Percentiles rank a stretch among this genome's conserved stretches.
phyloP scores from a whole-genome alignment of 2,113 vertebrate species.

The Todiramphus chloris region DNA sequence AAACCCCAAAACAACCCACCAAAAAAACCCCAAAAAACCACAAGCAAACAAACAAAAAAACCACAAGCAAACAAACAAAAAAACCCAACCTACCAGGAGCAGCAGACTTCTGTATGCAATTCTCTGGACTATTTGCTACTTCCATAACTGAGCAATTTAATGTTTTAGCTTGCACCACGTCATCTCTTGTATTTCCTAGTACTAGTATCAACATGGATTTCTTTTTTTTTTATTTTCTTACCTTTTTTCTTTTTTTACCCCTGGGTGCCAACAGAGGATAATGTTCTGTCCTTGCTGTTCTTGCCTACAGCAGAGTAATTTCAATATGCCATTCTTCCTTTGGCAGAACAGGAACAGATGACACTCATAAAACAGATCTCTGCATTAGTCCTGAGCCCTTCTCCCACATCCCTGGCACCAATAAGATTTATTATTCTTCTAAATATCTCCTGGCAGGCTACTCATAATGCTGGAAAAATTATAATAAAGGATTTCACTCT shows the following conservation, averaged over 20 bases:
- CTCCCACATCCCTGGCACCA: constrained; percentile 13
- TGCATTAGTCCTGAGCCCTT: constrained; percentile 42
- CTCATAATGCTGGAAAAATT: constrained; percentile 20
- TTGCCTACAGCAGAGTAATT: constrained; percentile 61
- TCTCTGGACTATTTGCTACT: background rate
- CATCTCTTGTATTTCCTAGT: background rate
- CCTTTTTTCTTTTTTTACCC: background rate
- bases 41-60: too few relatives aligned
- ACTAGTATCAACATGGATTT: background rate
- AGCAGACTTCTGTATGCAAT: background rate
- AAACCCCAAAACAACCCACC: too few relatives aligned
- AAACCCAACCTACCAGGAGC: background rate
- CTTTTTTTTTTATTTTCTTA: background rate
- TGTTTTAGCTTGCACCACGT: background rate
- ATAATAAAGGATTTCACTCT: background rate
- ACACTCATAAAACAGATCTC: constrained; percentile 48
- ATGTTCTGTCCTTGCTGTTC: constrained; percentile 39
- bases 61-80: too few relatives aligned
- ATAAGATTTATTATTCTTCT: constrained; percentile 38
- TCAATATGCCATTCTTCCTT: constrained; percentile 56
- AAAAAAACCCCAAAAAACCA: too few relatives aligned
- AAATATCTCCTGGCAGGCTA: constrained; percentile 41
- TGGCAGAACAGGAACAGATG: constrained; percentile 48
- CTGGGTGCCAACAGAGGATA: background rate
- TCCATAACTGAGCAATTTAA: background rate